Percentiles rank a stretch among this genome's conserved stretches.
Conservation (phyloP, 1,140 invertebrate genomes). For the Zaprionus capensis region DNA sequence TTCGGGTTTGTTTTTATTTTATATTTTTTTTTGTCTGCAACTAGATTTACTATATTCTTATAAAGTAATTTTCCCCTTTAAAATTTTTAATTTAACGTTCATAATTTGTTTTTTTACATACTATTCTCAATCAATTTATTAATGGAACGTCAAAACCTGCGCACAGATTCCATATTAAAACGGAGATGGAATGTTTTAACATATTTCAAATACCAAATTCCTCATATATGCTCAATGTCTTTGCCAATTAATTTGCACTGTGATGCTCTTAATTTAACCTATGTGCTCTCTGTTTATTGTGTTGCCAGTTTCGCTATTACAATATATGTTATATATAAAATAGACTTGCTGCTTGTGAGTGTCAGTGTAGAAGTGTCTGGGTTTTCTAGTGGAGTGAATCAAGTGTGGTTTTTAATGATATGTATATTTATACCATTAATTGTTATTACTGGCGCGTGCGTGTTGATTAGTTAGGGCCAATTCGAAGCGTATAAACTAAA, state of each 20-base stretch:
- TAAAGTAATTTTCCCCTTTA: too few species aligned
- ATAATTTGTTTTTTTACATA: too few species aligned
- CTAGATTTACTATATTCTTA: too few species aligned
- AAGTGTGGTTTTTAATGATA: slow-evolving; percentile 16
- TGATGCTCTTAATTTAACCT: neutral
- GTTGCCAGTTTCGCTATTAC: neutral
- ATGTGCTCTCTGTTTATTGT: neutral
- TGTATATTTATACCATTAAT: neutral
- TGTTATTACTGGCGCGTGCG: slow-evolving; percentile 35
- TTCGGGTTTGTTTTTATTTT: neutral
- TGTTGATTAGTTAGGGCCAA: slow-evolving; percentile 41
- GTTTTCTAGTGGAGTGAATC: slow-evolving; percentile 7
- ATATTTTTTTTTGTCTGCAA: neutral
- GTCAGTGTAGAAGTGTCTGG: slow-evolving; percentile 11
- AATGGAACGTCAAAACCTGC: too few species aligned
- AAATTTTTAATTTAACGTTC: too few species aligned
- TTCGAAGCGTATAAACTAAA: slow-evolving; percentile 32
- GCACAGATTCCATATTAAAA: too few species aligned
- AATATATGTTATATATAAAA: neutral
- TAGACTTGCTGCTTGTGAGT: neutral
- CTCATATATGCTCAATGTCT: neutral
- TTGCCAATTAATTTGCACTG: slow-evolving; percentile 19
- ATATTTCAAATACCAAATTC: neutral
- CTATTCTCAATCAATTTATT: too few species aligned
- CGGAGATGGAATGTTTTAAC: neutral